Conservation (phyloP, 2,113 vertebrate species). For the Gadus macrocephalus region DNA sequence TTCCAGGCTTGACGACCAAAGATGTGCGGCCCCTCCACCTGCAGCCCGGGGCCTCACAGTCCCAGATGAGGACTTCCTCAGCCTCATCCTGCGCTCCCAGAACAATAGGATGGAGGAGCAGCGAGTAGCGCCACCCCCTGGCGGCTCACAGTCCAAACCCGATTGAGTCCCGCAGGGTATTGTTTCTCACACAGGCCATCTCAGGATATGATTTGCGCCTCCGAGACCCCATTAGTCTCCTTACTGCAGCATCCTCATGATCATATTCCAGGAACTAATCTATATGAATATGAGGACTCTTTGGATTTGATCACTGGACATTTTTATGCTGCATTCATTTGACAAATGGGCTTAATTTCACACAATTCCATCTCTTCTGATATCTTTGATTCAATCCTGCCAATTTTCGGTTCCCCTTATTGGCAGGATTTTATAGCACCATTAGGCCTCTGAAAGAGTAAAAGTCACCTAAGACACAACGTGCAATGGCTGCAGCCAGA, state of each 20-base stretch:
- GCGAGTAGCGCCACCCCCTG: conserved; percentile 77
- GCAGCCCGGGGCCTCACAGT: conserved; percentile 81
- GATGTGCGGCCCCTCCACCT: conserved; percentile 82
- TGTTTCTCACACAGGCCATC: not conserved
- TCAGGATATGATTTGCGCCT: not conserved
- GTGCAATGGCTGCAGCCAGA: no score
- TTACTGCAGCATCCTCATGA: not conserved
- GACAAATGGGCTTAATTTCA: no score
- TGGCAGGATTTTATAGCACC: not conserved
- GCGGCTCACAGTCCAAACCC: conserved; percentile 58
- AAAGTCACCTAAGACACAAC: not conserved
- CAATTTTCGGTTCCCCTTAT: not conserved
- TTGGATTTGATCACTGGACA: not conserved
- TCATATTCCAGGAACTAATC: not conserved
- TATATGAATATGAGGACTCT: not conserved
- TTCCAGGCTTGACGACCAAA: conserved; percentile 90
- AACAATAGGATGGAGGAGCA: conserved; percentile 95
- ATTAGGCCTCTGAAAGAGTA: not conserved
- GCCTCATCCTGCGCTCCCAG: conserved; percentile 90
- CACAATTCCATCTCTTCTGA: no score
- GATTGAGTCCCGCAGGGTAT: conserved; percentile 57
- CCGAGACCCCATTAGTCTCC: not conserved
- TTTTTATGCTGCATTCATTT: not conserved
- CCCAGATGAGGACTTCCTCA: conserved; percentile 94
- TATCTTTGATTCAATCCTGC: no score